Conservation (phyloP, 2,888 invertebrate genomes). For the Physocephala rufipes region DNA sequence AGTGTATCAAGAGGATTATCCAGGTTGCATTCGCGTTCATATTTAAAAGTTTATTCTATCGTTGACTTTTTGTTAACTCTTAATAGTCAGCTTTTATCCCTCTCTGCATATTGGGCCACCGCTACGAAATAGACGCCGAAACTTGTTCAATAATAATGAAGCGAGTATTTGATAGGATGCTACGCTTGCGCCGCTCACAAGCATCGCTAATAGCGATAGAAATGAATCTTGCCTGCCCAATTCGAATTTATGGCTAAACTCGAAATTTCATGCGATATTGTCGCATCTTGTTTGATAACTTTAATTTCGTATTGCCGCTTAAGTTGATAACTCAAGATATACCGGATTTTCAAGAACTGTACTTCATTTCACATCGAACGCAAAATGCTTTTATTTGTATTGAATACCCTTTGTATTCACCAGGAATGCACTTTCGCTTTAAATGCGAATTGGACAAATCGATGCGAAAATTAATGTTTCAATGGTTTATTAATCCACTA, state of each 20-base stretch:
- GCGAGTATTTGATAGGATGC: neutral
- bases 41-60: constrained; percentile 38
- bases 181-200: neutral
- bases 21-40: constrained; percentile 34
- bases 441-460: neutral
- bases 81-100: too few species aligned
- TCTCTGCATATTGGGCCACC: neutral
- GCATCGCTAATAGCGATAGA: constrained; percentile 10
- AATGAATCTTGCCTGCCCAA: constrained; percentile 48
- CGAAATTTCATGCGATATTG: constrained; percentile 56
- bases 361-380: too few species aligned
- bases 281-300: constrained; percentile 40
- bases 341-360: constrained; percentile 35
- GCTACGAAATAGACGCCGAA: constrained; percentile 43
- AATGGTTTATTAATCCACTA: neutral
- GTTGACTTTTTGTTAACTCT: neutral
- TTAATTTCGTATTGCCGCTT: constrained; percentile 3
- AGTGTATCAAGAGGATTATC: neutral
- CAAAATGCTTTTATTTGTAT: too few species aligned
- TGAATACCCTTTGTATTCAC: too few species aligned
- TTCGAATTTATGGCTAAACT: constrained; percentile 59
- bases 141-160: constrained; percentile 34
- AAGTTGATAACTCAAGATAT: constrained; percentile 34
- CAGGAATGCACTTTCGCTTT: neutral
- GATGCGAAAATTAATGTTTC: neutral